Base-by-base conservation (phyloP, 2,113 vertebrate genomes). In the Apistogramma diplotaenia region DNA sequence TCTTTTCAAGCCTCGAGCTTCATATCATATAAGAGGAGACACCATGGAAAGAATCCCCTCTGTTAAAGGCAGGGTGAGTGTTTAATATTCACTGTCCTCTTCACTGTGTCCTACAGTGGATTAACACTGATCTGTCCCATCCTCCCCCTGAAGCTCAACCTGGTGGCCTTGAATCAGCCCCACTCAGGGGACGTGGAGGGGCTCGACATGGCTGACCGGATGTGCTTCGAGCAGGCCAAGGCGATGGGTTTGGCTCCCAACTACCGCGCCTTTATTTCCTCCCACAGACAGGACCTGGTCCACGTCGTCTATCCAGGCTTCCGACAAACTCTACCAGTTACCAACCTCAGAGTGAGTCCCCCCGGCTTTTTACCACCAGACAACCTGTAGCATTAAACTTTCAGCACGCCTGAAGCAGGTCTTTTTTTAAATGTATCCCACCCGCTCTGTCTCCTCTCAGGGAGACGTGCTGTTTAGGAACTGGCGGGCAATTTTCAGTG, bases 181-280 rank as follows among this genome's bases (percentile, higher is more conserved):
- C 92, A 96, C 90, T 93, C 97, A 1, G 98, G 98, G 3, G 94
- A 97, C 87, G 87, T 99, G 87, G 87, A 94, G 76, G 95, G 95
- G 1, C 89, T 93, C 6, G 78, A 95, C 76, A 78, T 65, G 11
- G 96, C 95, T 0, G 97, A 99, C 90, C 94, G 95, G 35, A 96
- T 97, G 92, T 99, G 98, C 80, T 97, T 97, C 60, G 95, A 96
- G 82, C 98, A 99, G 85, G 97, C 98, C 77, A 96, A 96, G 46
- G 96, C 95, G 1, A 96, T 97, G 49, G 98, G 98, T 15, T 91
- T 99, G 61, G 40, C 90, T 0, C 95, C 97, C 1, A 97, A 97
- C 57, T 99, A 97, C 51, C 94, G 96, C 51, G 97, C 97, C 5
- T 99, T 99, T 88, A 91, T 99, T 19, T 99, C 98, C 1, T 96